Evolutionary conservation across 2,113 vertebrate genomes (phyloP).

Genomic region (Poeciliopsis occidentalis): DNA sequence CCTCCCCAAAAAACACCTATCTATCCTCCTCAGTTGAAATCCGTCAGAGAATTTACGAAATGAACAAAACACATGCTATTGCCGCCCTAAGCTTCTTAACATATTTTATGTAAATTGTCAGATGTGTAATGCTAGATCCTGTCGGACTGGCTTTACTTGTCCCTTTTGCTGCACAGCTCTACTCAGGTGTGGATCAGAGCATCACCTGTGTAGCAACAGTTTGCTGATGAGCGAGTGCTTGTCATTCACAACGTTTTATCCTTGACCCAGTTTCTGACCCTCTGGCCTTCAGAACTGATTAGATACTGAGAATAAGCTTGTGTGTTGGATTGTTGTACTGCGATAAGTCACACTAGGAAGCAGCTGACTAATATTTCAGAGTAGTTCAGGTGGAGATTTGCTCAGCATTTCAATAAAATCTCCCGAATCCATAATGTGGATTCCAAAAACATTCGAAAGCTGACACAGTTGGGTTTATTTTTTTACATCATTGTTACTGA

Average conservation of each 20-base stretch:
- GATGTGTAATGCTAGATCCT: too few relatives aligned
- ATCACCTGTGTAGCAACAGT: background rate
- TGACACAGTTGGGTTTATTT: background rate
- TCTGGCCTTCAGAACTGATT: constrained; percentile 49
- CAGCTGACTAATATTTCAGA: background rate
- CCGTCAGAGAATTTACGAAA: too few relatives aligned
- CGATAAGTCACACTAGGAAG: background rate
- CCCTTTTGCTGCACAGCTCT: background rate
- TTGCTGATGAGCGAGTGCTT: background rate
- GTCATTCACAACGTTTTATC: background rate
- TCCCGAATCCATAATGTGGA: too few relatives aligned
- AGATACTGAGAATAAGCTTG: constrained; percentile 29
- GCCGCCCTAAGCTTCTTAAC: too few relatives aligned
- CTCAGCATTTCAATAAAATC: background rate
- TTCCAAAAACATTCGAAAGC: background rate
- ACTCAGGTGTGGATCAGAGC: background rate
- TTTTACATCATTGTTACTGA: background rate
- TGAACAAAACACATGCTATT: too few relatives aligned
- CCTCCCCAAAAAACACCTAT: background rate
- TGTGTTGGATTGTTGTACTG: background rate
- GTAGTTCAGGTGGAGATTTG: too few relatives aligned
- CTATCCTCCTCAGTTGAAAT: background rate
- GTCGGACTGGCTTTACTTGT: background rate
- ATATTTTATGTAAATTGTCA: background rate
- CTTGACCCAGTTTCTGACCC: background rate